Percentiles rank a stretch among this genome's conserved stretches.
phyloP scores from a whole-genome alignment of 2,888 invertebrate genomes.

The Brachyopa scutellaris region DNA sequence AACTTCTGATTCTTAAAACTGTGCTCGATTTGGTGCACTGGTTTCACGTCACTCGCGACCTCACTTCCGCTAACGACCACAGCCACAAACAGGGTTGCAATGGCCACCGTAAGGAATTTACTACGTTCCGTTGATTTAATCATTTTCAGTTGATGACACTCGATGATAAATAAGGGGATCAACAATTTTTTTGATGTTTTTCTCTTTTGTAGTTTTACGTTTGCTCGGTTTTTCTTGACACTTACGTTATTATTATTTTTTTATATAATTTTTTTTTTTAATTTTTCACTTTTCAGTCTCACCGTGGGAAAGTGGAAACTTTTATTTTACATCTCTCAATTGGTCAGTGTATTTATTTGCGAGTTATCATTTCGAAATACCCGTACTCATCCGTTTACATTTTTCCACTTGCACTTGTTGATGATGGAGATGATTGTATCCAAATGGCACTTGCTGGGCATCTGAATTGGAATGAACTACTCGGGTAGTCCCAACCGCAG shows the following conservation, averaged over 20 bases:
- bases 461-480: conserved; percentile 63
- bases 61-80: conserved; percentile 70
- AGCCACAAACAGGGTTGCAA: conserved; percentile 30
- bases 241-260: not conserved
- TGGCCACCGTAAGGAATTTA: conserved; percentile 57
- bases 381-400: conserved; percentile 68
- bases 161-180: not conserved
- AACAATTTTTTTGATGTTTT: not conserved
- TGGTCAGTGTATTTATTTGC: conserved; percentile 50
- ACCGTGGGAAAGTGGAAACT: conserved; percentile 10
- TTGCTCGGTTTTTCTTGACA: conserved; percentile 22
- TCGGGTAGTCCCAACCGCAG: conserved; percentile 51
- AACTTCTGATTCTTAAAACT: conserved; percentile 79
- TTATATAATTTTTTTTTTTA: not conserved
- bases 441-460: conserved; percentile 64
- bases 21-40: conserved; percentile 77
- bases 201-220: not conserved
- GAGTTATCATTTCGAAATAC: conserved; percentile 56
- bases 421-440: conserved; percentile 63
- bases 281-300: conserved; percentile 19
- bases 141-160: conserved; percentile 42
- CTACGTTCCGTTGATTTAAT: conserved; percentile 57
- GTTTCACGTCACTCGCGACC: conserved; percentile 59
- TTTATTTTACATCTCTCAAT: conserved; percentile 56
- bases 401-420: conserved; percentile 72